These are phyloP conservation scores for Eupeodes luniger DNA, from an alignment of 2,888 invertebrate genomes.

Conservation along the genomic window DNA sequence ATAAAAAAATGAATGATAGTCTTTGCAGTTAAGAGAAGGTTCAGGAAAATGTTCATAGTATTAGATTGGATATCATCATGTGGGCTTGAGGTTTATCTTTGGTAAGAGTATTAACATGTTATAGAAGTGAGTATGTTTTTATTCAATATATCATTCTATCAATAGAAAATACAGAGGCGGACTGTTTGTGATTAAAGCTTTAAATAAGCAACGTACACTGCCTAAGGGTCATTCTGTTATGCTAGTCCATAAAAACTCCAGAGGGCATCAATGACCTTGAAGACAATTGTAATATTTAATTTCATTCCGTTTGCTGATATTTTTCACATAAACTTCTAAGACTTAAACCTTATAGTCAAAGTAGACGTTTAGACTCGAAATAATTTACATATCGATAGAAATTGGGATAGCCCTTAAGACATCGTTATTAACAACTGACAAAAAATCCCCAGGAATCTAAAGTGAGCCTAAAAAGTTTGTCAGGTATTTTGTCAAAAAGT, in stretches of 20 bases:
- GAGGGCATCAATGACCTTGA: too few relatives aligned
- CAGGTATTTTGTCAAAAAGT: too few relatives aligned
- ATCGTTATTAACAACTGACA: too few relatives aligned
- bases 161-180: not conserved
- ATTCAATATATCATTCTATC: not conserved
- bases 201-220: not conserved
- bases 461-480: too few relatives aligned
- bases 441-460: too few relatives aligned
- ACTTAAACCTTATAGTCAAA: too few relatives aligned
- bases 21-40: not conserved
- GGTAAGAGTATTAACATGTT: slow-evolving; percentile 41
- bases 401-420: too few relatives aligned
- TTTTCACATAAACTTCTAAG: too few relatives aligned
- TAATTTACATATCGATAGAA: too few relatives aligned
- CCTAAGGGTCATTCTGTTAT: not conserved
- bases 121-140: slow-evolving; percentile 1
- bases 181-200: not conserved
- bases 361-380: too few relatives aligned
- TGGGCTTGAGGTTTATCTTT: not conserved
- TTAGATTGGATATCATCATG: not conserved
- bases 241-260: not conserved
- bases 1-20: slow-evolving; percentile 26
- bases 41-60: not conserved
- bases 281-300: too few relatives aligned
- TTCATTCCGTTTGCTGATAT: too few relatives aligned